Evolutionary conservation across 2,113 vertebrate species (phyloP), one percentile per base, ranked within the genome.

Genomic region (Athene noctua): DNA sequence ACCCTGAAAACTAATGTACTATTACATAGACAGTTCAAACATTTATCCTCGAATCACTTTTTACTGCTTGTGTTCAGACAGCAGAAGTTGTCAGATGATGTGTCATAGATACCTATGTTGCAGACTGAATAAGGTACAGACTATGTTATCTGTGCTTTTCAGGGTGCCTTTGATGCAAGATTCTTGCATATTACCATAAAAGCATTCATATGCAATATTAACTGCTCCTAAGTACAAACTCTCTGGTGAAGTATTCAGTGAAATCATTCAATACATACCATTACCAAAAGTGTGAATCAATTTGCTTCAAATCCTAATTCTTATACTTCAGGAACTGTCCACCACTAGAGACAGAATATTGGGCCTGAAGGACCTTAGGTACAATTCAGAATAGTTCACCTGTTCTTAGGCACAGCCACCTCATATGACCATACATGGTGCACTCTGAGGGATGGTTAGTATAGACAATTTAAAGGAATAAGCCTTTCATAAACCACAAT

Each of bases 381-480:
- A 59, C 3, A 75, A 51, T 19, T 7, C 2, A 5, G n/a, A 86
- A 51, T 6, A 67, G 12, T 82, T 86, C 1, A 25, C 10, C n/a
- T 46, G 5, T 6, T 81, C 30, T 90, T 25, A 67, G 21, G 54
- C 26, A 57, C 17, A 80, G 15, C 2, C 13, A 27, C 12, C 14
- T 54, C 8, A 3, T 47, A 36, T 11, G 16, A 34, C 4, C 15
- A 10, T 58, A 49, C 19, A 6, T 7, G 1, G 0, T 10, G 32
- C 2, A 26, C 30, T 80, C 77, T 59, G 11, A 44, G 34, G 8
- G 23, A 16, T 14, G 6, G 20, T 47, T 42, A 0, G 0, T 15
- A 22, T 7, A 26, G 19, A 25, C 13, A 38, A 40, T 25, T 17
- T 27, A 68, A 57, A 61, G 6, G 27, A 87, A 30, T 38, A 42